These are phyloP conservation scores for Pilophorus perplexus DNA, from an alignment of 2,888 invertebrate species.

Conservation along the genomic window DNA sequence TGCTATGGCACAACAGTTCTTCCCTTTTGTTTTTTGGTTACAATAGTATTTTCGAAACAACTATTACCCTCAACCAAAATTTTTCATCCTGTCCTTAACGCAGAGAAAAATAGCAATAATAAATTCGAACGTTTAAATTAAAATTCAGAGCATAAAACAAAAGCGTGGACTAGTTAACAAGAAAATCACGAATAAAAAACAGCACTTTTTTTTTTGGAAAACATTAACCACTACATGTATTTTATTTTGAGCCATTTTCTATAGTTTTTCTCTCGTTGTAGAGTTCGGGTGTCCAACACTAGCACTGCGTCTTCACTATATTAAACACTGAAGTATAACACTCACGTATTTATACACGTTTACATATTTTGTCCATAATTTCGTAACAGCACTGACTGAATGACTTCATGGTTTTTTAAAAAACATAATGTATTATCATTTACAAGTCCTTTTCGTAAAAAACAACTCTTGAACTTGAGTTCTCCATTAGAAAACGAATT, in stretches of 20 bases:
- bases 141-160: too few relatives aligned
- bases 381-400: slow-evolving; percentile 23
- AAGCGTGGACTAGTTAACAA: too few relatives aligned
- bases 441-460: slow-evolving; percentile 20
- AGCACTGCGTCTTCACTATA: slow-evolving; percentile 39
- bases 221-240: slow-evolving; percentile 36
- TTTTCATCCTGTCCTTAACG: too few relatives aligned
- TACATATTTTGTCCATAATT: slow-evolving; percentile 36
- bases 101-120: too few relatives aligned
- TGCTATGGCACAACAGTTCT: too few relatives aligned
- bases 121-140: too few relatives aligned
- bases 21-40: too few relatives aligned
- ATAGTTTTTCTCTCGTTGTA: slow-evolving; percentile 40
- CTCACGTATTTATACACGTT: slow-evolving; percentile 35
- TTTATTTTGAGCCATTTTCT: slow-evolving; percentile 36
- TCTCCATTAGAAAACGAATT: slow-evolving; percentile 8
- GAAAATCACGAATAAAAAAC: slow-evolving; percentile 17
- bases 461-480: slow-evolving; percentile 8
- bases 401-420: slow-evolving; percentile 26
- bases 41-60: too few relatives aligned
- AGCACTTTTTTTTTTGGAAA: slow-evolving; percentile 24
- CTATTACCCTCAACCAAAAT: too few relatives aligned
- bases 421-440: too few relatives aligned
- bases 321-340: slow-evolving; percentile 39
- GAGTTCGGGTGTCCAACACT: slow-evolving; percentile 39